Evolutionary conservation across 2,888 invertebrate genomes (phyloP).

Genomic region (Bugula neritina): DNA sequence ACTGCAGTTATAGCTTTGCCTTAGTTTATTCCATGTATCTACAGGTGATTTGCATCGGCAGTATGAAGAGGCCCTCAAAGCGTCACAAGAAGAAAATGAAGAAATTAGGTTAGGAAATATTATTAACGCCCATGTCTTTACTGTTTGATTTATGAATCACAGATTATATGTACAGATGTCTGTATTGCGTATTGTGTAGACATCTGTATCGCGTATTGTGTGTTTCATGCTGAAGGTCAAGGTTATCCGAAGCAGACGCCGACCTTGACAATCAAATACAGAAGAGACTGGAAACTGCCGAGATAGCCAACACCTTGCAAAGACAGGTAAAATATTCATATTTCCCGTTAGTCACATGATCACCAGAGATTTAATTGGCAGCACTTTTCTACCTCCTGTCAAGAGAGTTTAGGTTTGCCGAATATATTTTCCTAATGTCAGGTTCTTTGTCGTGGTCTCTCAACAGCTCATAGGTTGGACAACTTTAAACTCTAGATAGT

Average conservation of each 20-base stretch:
- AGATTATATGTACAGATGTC: not conserved
- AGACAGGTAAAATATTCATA: not conserved
- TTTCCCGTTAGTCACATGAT: not conserved
- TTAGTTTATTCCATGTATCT: no score
- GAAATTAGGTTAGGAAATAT: not conserved
- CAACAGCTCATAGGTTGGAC: no score
- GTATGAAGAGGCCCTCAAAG: conserved; percentile 11
- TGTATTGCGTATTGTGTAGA: not conserved
- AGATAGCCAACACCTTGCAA: conserved; percentile 15
- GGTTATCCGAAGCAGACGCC: not conserved
- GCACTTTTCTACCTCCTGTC: no score
- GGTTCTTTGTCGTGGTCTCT: no score
- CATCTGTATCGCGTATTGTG: not conserved
- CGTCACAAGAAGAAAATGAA: conserved; percentile 4
- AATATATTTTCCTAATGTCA: no score
- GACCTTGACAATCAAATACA: not conserved
- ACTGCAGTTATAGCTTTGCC: no score
- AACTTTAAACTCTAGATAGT: no score
- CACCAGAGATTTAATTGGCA: no score
- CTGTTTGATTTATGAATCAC: not conserved
- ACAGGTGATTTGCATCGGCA: conserved; percentile 1
- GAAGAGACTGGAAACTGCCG: conserved; percentile 21
- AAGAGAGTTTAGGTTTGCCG: no score
- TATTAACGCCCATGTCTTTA: not conserved
- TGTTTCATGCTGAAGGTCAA: not conserved